These are phyloP conservation scores for Opisthograptis luteolata DNA, from an alignment of 2,888 invertebrate genomes.

Conservation along the genomic window DNA sequence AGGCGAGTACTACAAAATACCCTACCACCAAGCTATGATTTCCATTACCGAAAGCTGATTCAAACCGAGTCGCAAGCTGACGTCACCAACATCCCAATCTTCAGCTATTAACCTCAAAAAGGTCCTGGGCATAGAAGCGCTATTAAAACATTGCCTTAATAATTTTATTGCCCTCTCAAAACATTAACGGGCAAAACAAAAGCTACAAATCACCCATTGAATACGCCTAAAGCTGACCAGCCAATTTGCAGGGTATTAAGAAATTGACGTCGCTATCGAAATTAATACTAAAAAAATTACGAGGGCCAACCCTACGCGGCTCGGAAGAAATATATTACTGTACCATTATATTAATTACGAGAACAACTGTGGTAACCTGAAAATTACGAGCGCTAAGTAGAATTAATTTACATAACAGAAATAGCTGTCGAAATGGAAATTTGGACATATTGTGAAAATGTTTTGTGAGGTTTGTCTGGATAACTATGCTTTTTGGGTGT, in stretches of 20 bases:
- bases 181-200: slow-evolving; percentile 21
- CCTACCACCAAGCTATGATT: too few species aligned
- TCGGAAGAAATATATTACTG: slow-evolving; percentile 51
- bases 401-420: slow-evolving; percentile 46
- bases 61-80: too few species aligned
- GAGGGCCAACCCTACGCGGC: slow-evolving; percentile 44
- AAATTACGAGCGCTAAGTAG: slow-evolving; percentile 45
- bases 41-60: too few species aligned
- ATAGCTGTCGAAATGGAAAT: slow-evolving; percentile 41
- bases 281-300: slow-evolving; percentile 43
- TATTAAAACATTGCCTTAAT: slow-evolving; percentile 7
- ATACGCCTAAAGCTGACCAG: slow-evolving; percentile 21
- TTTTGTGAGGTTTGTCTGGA: slow-evolving; percentile 9
- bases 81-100: too few species aligned
- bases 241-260: slow-evolving; percentile 32
- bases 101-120: too few species aligned
- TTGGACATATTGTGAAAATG: slow-evolving; percentile 37
- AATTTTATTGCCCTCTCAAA: slow-evolving; percentile 12
- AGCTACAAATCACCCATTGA: slow-evolving; percentile 29
- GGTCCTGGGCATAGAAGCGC: too few species aligned
- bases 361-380: slow-evolving; percentile 46
- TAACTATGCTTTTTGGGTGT: neutral
- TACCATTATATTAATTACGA: slow-evolving; percentile 53
- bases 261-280: slow-evolving; percentile 45
- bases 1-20: too few species aligned